Base-by-base conservation (phyloP, 2,888 invertebrate species). In the Cordilura impudica region DNA sequence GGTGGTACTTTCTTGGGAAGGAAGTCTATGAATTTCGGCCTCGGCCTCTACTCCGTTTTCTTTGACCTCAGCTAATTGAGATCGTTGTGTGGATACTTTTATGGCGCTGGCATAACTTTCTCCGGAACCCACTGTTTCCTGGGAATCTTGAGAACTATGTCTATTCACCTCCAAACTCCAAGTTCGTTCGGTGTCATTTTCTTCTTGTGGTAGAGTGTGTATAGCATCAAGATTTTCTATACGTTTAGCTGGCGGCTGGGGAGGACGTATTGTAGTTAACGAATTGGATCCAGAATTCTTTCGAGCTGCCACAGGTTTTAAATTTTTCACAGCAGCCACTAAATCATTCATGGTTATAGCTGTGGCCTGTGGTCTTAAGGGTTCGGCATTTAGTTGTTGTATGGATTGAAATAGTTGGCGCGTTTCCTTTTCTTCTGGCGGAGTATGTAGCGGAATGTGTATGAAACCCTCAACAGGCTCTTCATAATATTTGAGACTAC, bases 361-460 rank as follows among this genome's bases (percentile, higher is more conserved):
- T 2, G 79, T 79, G 5, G 79, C 79, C 29, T 79, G 79, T 21
- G 81, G 61, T 82, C 83, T 60, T 82, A 85, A 21, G 16, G 86
- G 84, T 19, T 85, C 85, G 43, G 84, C 83, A 35, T 84, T 83
- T 31, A 87, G 77, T 45, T 86, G 84, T 21, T 88, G 87, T 56
- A 88, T 87, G 45, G 86, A 86, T 58, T 88, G 84, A 8, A 88
- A 81, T 60, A 89, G 76, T 29, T 88, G 85, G n/a, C 86, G 85
- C 0, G 88, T 83, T 47, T 91, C 91, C 58, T 91, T 90, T 84
- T 94, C 94, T 79, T 94, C 93, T 0, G 94, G 94, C 3, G 94
- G 94, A n/a, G 94, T 94, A 81, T 94, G 94, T 72, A 95, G 87
- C 0, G 95, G 95, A 83, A 95, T 95, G 81, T 94, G 92, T 66